phyloP scores from a whole-genome alignment of 2,797 vertebrate species.

The Amphiprion clarkii region DNA sequence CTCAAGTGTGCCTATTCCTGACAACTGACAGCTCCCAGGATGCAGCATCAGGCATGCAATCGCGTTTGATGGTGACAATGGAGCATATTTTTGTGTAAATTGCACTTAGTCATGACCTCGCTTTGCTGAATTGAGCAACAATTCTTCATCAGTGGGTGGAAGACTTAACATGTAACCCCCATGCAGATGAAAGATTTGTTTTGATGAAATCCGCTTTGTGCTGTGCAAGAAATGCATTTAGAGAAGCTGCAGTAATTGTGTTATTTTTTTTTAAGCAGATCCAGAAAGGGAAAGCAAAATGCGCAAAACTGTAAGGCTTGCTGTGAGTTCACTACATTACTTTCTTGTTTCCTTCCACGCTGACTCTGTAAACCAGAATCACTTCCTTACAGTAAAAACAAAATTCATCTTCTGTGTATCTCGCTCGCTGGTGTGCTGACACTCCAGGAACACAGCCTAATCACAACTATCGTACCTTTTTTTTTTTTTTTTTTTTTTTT shows the following conservation, averaged over 20 bases:
- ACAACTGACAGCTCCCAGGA: slow-evolving; percentile 27
- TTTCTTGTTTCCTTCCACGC: neutral
- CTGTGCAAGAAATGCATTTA: slow-evolving; percentile 12
- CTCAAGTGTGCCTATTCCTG: slow-evolving; percentile 29
- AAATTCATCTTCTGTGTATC: slow-evolving; percentile 18
- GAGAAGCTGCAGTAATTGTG: slow-evolving; percentile 38
- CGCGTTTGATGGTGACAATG: slow-evolving; percentile 5
- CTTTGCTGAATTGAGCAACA: slow-evolving; percentile 45
- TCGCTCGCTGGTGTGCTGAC: neutral
- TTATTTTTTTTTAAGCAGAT: slow-evolving; percentile 31
- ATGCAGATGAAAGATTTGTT: slow-evolving; percentile 51
- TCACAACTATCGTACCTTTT: slow-evolving; percentile 18
- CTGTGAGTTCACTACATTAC: neutral
- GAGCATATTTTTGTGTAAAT: slow-evolving; percentile 33
- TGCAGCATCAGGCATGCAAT: slow-evolving; percentile 11
- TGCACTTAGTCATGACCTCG: slow-evolving; percentile 26
- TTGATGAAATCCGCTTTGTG: slow-evolving; percentile 44
- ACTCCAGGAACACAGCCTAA: slow-evolving; percentile 24
- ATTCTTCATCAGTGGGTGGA: slow-evolving; percentile 24
- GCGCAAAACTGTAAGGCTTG: neutral
- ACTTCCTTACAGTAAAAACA: slow-evolving; percentile 7
- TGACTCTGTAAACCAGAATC: neutral
- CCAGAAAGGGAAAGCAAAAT: neutral
- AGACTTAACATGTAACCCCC: slow-evolving; percentile 6
- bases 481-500: neutral